Evolutionary conservation across 2,113 vertebrate species (phyloP), one percentile per base, ranked within the genome.

Genomic region (Chaenocephalus aceratus): DNA sequence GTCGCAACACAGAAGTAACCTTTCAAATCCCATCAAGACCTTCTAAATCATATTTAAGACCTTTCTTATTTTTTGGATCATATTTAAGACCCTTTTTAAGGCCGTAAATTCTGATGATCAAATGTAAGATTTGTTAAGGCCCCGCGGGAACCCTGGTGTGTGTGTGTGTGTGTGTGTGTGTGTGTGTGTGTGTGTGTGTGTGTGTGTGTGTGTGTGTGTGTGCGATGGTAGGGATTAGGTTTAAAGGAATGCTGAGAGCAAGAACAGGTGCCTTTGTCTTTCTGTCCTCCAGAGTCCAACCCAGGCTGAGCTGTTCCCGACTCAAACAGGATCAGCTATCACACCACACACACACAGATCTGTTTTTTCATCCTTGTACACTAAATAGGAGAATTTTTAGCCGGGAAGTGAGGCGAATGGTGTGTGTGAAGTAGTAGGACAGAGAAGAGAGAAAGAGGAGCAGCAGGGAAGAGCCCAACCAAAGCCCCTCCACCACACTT

Each of bases 261-360:
- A 93, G 88, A 93, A 92, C 90, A 89, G 82, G 82, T 92, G 91
- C 79, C 86, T 90, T 92, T 93, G 90, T 91, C 89, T 88, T 88
- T 88, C 83, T 67, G 57, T 74, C 80, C 72, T 82, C 79, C 75
- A 16, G 63, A 83, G 75, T 81, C 74, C 56, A 83, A 75, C 82
- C 69, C 65, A 66, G 85, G 53, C 80, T 53, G 79, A 89, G 84
- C 67, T 85, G 74, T 79, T 79, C 82, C 83, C 78, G 85, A 88
- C 81, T 86, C 79, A 83, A 65, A 65, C 69, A 66, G 72, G 79
- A 93, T 90, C 90, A 79, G 34, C 30, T 21, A 21, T 21, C 21
- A 21, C 30, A 30, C 30, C 30, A 4, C 30, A 30, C 30, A 30
- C 30, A 83, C 80, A 44, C 73, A 12, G 21, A 21, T 21, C 21